Percentiles rank a stretch among this genome's conserved stretches.
phyloP scores from a whole-genome alignment of 2,113 vertebrate species.

The Notechis scutatus region DNA sequence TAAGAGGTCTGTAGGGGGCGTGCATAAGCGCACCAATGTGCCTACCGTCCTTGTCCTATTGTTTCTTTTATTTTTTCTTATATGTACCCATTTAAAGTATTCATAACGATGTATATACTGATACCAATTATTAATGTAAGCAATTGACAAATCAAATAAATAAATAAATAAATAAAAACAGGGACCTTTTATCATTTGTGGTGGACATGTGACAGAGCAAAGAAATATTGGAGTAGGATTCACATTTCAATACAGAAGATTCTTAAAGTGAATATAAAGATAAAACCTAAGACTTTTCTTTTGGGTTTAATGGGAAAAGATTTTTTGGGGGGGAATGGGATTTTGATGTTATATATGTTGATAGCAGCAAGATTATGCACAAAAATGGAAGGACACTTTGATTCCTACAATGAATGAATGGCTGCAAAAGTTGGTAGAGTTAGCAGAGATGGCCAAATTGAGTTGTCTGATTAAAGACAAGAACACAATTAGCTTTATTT shows the following conservation, averaged over 20 bases:
- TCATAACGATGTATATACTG: no score
- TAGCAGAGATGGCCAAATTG: background rate
- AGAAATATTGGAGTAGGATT: background rate
- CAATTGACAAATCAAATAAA: no score
- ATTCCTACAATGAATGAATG: background rate
- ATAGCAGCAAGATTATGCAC: background rate
- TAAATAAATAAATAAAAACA: no score
- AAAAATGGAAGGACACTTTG: background rate
- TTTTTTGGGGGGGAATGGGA: fast-evolving
- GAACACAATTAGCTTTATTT: background rate
- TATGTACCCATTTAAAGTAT: no score
- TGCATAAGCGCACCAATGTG: no score
- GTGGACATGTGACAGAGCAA: background rate
- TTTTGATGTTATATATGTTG: background rate
- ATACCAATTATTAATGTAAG: no score
- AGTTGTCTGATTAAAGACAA: background rate
- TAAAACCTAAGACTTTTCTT: background rate
- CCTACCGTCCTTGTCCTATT: no score
- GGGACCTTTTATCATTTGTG: background rate
- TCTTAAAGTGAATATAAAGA: background rate
- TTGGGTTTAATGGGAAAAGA: background rate
- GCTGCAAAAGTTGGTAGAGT: background rate
- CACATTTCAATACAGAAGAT: background rate
- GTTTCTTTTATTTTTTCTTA: no score
- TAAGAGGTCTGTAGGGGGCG: no score